These are phyloP conservation scores for Torymus auratus DNA, from an alignment of 2,888 invertebrate species.

Conservation along the genomic window DNA sequence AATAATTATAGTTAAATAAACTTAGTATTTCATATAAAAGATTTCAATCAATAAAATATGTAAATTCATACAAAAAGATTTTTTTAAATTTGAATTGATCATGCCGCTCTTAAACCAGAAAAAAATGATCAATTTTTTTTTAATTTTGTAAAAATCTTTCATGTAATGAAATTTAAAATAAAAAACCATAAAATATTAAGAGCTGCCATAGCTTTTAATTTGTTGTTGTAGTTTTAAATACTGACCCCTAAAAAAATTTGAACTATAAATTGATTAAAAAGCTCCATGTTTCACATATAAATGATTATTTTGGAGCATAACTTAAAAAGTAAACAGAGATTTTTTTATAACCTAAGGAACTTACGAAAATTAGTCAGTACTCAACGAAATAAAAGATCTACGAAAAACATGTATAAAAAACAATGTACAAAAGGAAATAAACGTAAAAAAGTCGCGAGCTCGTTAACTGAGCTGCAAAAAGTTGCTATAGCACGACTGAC, in stretches of 20 bases:
- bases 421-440: slow-evolving; percentile 62
- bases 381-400: slow-evolving; percentile 70
- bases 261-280: slow-evolving; percentile 12
- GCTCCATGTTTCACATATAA: slow-evolving; percentile 8
- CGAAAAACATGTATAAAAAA: slow-evolving; percentile 67
- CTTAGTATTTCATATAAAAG: background rate
- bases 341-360: slow-evolving; percentile 61
- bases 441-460: slow-evolving; percentile 28
- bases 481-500: background rate
- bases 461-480: slow-evolving; percentile 16
- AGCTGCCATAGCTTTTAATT: too few relatives aligned
- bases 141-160: too few relatives aligned
- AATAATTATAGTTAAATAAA: background rate
- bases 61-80: background rate
- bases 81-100: background rate
- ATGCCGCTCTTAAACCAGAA: too few relatives aligned
- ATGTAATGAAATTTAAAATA: too few relatives aligned
- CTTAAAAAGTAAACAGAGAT: slow-evolving; percentile 51
- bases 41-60: too few relatives aligned
- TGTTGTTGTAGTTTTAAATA: too few relatives aligned
- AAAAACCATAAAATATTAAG: too few relatives aligned
- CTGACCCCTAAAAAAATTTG: too few relatives aligned
- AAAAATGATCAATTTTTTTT: too few relatives aligned
- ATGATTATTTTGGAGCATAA: background rate
- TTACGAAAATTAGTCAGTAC: slow-evolving; percentile 67